Conservation (phyloP, 2,888 invertebrate genomes). For the Timema cristinae region DNA sequence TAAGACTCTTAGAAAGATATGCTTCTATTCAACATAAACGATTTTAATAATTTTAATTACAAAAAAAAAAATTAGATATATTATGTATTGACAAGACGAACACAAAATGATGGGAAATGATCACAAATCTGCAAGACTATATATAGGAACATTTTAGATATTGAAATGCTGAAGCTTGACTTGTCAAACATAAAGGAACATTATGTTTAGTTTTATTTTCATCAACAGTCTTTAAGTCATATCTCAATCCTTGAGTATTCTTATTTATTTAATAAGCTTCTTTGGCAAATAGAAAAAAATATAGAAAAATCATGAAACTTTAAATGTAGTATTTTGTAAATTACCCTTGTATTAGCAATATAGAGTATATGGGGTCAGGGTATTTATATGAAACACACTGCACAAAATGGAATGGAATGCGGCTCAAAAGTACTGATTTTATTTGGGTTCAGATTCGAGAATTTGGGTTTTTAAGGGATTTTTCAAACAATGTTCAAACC, state of each 20-base stretch:
- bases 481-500: too few relatives aligned
- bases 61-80: too few relatives aligned
- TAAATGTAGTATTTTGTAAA: not conserved
- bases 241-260: slow-evolving; percentile 8
- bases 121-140: not conserved
- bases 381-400: not conserved
- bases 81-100: too few relatives aligned
- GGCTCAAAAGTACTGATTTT: not conserved
- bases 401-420: not conserved
- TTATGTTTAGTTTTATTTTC: not conserved
- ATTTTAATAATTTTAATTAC: too few relatives aligned
- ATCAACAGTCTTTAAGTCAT: slow-evolving; percentile 5
- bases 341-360: not conserved
- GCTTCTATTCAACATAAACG: too few relatives aligned
- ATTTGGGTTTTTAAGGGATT: too few relatives aligned
- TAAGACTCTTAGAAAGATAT: too few relatives aligned
- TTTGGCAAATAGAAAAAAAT: slow-evolving; percentile 12
- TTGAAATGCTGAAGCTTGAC: slow-evolving; percentile 7
- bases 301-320: not conserved
- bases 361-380: too few relatives aligned
- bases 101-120: too few relatives aligned
- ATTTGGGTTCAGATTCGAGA: not conserved
- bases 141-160: slow-evolving; percentile 14
- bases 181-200: slow-evolving; percentile 13
- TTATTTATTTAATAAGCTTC: slow-evolving; percentile 1